Conservation (phyloP, 2,888 invertebrate genomes). For the Nysson spinosus region DNA sequence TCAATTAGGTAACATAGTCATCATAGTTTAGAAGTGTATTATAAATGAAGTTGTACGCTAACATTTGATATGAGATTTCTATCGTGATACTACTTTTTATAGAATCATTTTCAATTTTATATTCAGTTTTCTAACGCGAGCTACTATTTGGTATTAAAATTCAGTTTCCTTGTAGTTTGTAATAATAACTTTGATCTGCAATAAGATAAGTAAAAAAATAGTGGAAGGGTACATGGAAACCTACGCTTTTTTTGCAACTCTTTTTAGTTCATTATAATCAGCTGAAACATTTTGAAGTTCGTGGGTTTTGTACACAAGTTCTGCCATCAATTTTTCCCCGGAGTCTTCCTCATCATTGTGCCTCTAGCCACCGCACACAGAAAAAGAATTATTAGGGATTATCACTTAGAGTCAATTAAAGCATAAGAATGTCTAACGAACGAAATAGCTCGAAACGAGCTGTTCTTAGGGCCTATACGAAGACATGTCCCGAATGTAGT, state of each 20-base stretch:
- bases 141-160: too few species aligned
- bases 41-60: too few species aligned
- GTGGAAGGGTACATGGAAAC: too few species aligned
- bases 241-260: conserved; percentile 55
- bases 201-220: too few species aligned
- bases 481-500: conserved; percentile 50
- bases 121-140: too few species aligned
- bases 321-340: conserved; percentile 78
- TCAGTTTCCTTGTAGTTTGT: too few species aligned
- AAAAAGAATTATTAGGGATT: conserved; percentile 13
- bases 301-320: conserved; percentile 79
- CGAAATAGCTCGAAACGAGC: conserved; percentile 19
- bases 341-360: conserved; percentile 78
- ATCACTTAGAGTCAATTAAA: neutral
- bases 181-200: too few species aligned
- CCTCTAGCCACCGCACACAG: conserved; percentile 53
- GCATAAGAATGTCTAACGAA: conserved; percentile 20
- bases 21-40: too few species aligned
- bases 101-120: too few species aligned
- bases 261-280: conserved; percentile 54
- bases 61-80: too few species aligned
- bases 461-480: conserved; percentile 45
- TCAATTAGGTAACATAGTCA: too few species aligned
- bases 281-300: conserved; percentile 53
- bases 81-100: too few species aligned